Base-by-base conservation (phyloP, 2,888 invertebrate genomes). In the Eurois occulta region DNA sequence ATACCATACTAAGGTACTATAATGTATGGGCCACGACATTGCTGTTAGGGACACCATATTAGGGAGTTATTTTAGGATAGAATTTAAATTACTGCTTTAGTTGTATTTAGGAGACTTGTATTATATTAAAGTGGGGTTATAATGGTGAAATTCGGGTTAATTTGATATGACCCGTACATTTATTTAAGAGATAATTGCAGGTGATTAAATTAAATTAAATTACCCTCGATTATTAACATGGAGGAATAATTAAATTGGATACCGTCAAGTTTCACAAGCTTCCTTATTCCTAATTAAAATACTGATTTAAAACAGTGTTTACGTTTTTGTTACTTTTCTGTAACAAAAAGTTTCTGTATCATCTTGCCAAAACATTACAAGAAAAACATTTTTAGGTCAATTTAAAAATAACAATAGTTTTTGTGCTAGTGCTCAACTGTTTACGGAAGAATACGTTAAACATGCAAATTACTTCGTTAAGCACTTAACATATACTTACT, bases 1-100 rank as follows among this genome's bases (percentile, higher is more conserved):
- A 84, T 84, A 84, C 85, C 78, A 76, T 85, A 84, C 73, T 76
- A 16, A 76, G 76, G 46, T 80, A 84, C 84, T 76, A 72, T 74
- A 83, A 80, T 80, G 68, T 80, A 84, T 73, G 64, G 67, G 67
- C 66, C 84, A 84, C 80, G 83, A 80, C 84, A 80, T 35, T 24
- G 66, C 55, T 28, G 71, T 48, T 84, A 84, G 73, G 71, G 65
- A 7, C 28, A 43, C 85, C 85, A 78, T 72, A 69, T 68, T 64
- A 65, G 65, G 77, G 16, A 58, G 10, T 71, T 64, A 77, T 62
- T 81, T 73, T 48, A 73, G 70, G 81, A 84, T 41, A 48, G 38
- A 43, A 75, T 77, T 84, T 18, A 28, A 69, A 80, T 70, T 67
- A 55, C 52, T 73, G 38, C 48, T 78, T 35, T 41, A 41, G 18